Percentiles rank a stretch among this genome's conserved stretches.
These are phyloP conservation scores for Columba livia DNA, from an alignment of 2,113 vertebrate species.

Conservation along the genomic window DNA sequence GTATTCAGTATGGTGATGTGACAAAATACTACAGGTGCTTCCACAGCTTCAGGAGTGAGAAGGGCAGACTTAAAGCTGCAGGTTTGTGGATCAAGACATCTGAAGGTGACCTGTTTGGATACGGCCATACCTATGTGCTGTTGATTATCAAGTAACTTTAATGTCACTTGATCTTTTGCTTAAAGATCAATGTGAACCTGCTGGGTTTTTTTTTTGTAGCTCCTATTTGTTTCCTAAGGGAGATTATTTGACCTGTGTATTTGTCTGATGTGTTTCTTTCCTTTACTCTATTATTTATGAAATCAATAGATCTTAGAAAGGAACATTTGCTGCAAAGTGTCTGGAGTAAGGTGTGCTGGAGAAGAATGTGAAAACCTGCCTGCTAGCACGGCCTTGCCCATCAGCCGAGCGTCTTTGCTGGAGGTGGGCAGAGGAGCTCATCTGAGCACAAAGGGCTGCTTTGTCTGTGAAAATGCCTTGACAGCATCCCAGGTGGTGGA, in stretches of 20 bases:
- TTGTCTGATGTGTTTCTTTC: neutral
- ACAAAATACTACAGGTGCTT: neutral
- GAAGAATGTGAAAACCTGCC: neutral
- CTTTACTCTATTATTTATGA: slow-evolving; percentile 47
- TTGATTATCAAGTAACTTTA: neutral
- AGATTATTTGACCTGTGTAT: slow-evolving; percentile 16
- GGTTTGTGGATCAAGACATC: neutral
- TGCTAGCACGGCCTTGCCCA: fast-evolving
- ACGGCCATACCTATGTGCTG: neutral
- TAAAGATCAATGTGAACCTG: neutral
- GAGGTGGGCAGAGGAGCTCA: neutral
- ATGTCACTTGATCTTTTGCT: slow-evolving; percentile 1
- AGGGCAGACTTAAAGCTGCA: neutral
- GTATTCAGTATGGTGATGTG: neutral
- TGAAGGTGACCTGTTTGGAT: neutral
- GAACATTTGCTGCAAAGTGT: neutral
- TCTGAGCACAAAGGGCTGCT: neutral
- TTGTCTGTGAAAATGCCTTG: neutral
- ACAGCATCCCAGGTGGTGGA: neutral
- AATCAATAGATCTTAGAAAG: slow-evolving; percentile 43
- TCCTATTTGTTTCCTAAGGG: slow-evolving; percentile 3
- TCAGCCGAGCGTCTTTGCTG: fast-evolving
- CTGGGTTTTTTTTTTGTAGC: neutral
- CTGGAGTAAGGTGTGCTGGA: neutral
- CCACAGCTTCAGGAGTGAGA: neutral